These are phyloP conservation scores for Sparus aurata DNA, from an alignment of 2,797 vertebrate genomes.

Conservation along the genomic window DNA sequence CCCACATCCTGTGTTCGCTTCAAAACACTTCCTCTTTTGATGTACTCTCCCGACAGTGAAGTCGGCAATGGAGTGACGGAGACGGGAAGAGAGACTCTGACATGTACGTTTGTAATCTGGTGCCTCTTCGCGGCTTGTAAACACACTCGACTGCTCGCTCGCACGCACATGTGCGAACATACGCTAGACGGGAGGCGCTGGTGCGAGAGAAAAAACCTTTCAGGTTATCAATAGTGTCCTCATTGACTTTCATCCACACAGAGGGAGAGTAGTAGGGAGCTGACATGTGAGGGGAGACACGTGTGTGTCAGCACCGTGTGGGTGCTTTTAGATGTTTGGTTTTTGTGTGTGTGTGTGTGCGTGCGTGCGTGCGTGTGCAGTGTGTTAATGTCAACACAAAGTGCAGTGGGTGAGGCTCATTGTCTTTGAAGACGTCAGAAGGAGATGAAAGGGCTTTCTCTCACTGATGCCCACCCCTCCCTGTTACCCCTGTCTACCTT, in stretches of 20 bases:
- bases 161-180: background rate
- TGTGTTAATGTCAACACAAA: slow-evolving; percentile 73
- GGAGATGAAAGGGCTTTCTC: slow-evolving; percentile 83
- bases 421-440: slow-evolving; percentile 85
- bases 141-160: slow-evolving; percentile 9
- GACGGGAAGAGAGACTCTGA: slow-evolving; percentile 45
- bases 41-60: slow-evolving; percentile 54
- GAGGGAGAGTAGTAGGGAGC: slow-evolving; percentile 49
- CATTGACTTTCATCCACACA: slow-evolving; percentile 62
- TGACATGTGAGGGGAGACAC: slow-evolving; percentile 36
- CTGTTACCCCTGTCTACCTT: slow-evolving; percentile 62
- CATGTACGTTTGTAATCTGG: slow-evolving; percentile 28
- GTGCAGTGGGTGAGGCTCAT: slow-evolving; percentile 76
- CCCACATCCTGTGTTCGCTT: slow-evolving; percentile 55
- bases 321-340: slow-evolving; percentile 60
- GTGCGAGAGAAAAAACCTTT: slow-evolving; percentile 28
- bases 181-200: background rate
- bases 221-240: slow-evolving; percentile 69
- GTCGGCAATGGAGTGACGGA: slow-evolving; percentile 53
- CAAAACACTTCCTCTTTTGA: slow-evolving; percentile 64
- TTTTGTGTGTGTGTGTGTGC: background rate
- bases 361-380: slow-evolving; percentile 24
- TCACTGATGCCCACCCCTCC: slow-evolving; percentile 53
- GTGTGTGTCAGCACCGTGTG: slow-evolving; percentile 31
- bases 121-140: slow-evolving; percentile 19